A percentile compares a stretch with the other conserved stretches of the same genome.
Evolutionary conservation across 2,113 vertebrate species (phyloP).

Genomic region (Thermophis baileyi): DNA sequence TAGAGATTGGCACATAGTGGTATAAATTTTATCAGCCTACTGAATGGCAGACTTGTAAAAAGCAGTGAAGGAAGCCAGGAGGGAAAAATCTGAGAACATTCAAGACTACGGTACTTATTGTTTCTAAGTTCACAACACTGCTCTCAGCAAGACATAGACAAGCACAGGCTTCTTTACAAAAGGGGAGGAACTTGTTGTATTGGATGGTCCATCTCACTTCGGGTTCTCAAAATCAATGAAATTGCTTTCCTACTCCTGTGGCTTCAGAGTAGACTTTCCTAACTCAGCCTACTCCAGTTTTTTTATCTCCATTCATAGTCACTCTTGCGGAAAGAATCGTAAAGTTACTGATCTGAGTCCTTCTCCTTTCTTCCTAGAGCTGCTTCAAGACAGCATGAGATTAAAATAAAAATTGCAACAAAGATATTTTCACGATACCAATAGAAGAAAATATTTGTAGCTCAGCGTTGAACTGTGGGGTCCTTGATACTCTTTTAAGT

Average conservation of each 20-base stretch:
- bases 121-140: neutral
- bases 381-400: neutral
- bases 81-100: neutral
- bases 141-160: neutral
- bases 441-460: neutral
- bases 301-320: neutral
- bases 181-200: neutral
- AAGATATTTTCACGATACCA: neutral
- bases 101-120: neutral
- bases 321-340: neutral
- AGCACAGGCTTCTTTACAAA: neutral
- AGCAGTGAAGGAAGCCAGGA: neutral
- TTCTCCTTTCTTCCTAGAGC: neutral
- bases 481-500: neutral
- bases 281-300: neutral
- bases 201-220: neutral
- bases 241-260: neutral
- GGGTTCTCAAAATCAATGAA: neutral
- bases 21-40: slow-evolving; percentile 7
- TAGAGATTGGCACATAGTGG: neutral
- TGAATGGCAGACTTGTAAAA: neutral
- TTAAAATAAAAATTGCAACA: neutral
- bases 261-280: neutral
- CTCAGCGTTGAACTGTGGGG: neutral
- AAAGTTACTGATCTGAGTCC: neutral